Base-by-base conservation (phyloP, 2,888 invertebrate genomes). In the Brachypalpus laphriformis region DNA sequence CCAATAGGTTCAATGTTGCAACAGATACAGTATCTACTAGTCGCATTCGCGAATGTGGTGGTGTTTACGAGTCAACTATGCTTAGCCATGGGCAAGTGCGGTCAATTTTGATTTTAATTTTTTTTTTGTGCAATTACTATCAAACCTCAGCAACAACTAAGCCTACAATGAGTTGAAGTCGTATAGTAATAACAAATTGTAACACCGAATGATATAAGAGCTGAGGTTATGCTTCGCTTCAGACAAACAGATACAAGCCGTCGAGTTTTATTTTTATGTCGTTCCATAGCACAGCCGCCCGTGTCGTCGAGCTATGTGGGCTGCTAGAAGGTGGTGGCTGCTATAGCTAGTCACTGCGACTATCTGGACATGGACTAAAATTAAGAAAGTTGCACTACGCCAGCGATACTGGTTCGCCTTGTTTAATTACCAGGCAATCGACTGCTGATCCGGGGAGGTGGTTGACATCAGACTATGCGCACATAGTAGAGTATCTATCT, bases 121-220 rank as follows among this genome's bases (percentile, higher is more conserved):
- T 75, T 63, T 56, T 75, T 75, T 47, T 63, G 65, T 28, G 57
- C 54, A 70, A 82, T 82, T 76, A 70, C 81, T 25, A 28, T 25
- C 18, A n/a, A 54, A 37, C 25, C 14, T n/a, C 25, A 51, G 22
- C 14, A 65, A 61, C 18, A 16, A 75, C 28, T 16, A 37, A 37
- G 63, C 47, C 45, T 47, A 63, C 61, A 54, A 47, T 59, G 31
- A 65, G 11, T 37, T 14, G 37, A 18, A 25, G 20, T 18, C 42
- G 42, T 28, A 63, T 42, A 56, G 75, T 65, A 71, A 66, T 57
- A 78, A 78, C 78, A 74, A 83, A 83, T 83, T 78, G 78, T 68
- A 78, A 78, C 82, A 78, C 68, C 54, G 49, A 83, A 47, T 83
- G 82, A 83, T 78, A 83, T 83, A 83, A 83, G 78, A 77, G 34